Percentiles rank a stretch among this genome's conserved stretches.
Conservation (phyloP, 2,797 vertebrate species). For the Delichon dasypus region DNA sequence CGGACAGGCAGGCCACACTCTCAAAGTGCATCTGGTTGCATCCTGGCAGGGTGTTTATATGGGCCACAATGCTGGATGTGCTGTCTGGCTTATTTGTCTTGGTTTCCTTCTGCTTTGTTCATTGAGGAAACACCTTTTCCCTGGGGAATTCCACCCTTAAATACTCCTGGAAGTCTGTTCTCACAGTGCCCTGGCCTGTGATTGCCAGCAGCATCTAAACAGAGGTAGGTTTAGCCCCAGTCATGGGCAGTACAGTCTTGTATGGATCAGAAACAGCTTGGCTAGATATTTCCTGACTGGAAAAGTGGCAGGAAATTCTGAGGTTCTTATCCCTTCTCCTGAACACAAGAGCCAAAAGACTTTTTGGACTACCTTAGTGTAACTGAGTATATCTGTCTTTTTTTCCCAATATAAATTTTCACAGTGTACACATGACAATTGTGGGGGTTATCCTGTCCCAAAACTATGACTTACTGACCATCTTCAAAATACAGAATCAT, state of each 20-base stretch:
- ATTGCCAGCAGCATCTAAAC: not conserved
- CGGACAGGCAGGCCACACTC: rapidly evolving
- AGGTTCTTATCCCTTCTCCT: not conserved
- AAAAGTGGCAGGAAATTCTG: not conserved
- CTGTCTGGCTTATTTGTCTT: not conserved
- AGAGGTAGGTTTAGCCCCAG: not conserved
- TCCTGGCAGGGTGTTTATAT: not conserved
- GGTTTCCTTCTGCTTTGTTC: not conserved
- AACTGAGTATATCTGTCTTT: not conserved
- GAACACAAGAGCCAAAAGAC: not conserved
- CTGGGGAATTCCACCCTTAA: not conserved
- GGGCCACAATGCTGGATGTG: not conserved
- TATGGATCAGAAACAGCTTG: not conserved
- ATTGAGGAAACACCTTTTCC: not conserved
- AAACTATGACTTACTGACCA: not conserved
- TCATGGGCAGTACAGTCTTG: not conserved
- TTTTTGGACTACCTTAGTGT: not conserved
- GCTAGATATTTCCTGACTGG: not conserved
- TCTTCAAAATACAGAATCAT: not conserved
- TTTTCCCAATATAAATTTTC: not conserved
- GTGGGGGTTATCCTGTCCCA: not conserved
- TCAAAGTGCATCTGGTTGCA: rapidly evolving
- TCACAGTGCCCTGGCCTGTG: not conserved
- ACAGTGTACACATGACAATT: rapidly evolving
- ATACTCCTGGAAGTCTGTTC: not conserved